These are phyloP conservation scores for Kryptopterus vitreolus DNA, from an alignment of 2,797 vertebrate species.

Conservation along the genomic window DNA sequence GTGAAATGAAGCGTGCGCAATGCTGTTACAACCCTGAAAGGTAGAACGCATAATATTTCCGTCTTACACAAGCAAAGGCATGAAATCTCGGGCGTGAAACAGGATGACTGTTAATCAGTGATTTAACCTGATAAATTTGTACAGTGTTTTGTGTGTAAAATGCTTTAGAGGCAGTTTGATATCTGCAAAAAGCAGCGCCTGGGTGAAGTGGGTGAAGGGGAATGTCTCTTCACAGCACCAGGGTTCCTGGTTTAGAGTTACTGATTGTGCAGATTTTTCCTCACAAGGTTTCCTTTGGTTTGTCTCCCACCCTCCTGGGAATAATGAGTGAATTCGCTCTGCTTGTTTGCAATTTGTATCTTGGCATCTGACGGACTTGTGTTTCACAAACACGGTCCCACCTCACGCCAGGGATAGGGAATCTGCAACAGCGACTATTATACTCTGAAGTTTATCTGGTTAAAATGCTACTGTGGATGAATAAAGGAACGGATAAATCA, in stretches of 20 bases:
- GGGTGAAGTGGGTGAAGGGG: not conserved
- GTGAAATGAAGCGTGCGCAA: constrained; percentile 30
- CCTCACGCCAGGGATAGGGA: no score
- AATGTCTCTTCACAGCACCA: not conserved
- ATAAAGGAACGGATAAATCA: not conserved
- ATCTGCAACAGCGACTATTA: not conserved
- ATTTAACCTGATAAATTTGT: not conserved
- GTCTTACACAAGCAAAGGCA: not conserved
- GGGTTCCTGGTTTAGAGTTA: not conserved
- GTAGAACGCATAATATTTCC: not conserved
- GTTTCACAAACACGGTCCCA: not conserved
- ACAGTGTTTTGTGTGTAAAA: not conserved
- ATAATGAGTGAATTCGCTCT: not conserved
- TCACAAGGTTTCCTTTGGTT: not conserved
- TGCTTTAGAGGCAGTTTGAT: not conserved
- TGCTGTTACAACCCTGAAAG: not conserved
- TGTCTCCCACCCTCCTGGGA: not conserved
- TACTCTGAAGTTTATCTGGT: not conserved
- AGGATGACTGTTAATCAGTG: not conserved
- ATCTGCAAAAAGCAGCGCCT: not conserved
- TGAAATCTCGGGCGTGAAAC: not conserved
- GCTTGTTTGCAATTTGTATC: not conserved
- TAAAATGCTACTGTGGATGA: not conserved
- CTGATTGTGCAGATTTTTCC: not conserved
- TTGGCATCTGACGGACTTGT: not conserved